Conservation (phyloP, 1,140 invertebrate species). For the Manduca sexta region DNA sequence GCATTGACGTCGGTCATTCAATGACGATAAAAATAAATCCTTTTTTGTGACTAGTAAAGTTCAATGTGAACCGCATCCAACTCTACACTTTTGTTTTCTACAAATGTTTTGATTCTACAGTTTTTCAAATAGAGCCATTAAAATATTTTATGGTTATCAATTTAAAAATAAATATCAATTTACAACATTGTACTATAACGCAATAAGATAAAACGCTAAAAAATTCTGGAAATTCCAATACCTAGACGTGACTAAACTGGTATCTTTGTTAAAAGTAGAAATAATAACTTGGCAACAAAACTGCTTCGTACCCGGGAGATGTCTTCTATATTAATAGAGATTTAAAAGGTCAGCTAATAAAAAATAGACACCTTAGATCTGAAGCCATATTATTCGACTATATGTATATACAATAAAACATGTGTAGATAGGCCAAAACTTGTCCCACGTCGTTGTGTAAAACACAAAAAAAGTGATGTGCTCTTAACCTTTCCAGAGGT, state of each 20-base stretch:
- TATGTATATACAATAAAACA: slow-evolving; percentile 8
- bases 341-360: slow-evolving; percentile 35
- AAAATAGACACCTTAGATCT: slow-evolving; percentile 23
- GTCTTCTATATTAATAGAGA: slow-evolving; percentile 12
- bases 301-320: slow-evolving; percentile 5
- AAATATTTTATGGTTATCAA: no score
- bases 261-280: background rate
- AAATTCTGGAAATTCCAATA: background rate
- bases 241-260: background rate
- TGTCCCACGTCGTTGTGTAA: slow-evolving; percentile 37
- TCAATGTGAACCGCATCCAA: no score
- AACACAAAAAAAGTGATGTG: slow-evolving; percentile 61
- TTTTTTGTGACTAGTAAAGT: no score
- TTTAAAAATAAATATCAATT: background rate
- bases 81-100: no score
- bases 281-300: slow-evolving; percentile 14
- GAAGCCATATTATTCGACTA: slow-evolving; percentile 26
- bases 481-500: slow-evolving; percentile 67
- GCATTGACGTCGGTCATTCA: no score
- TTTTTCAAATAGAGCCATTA: no score
- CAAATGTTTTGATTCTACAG: no score
- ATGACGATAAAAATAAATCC: no score
- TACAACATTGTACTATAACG: background rate
- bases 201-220: background rate
- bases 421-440: slow-evolving; percentile 32